A percentile compares a stretch with the other conserved stretches of the same genome.
phyloP scores from a whole-genome alignment of 2,797 vertebrate genomes.

The Propithecus deckenii region DNA sequence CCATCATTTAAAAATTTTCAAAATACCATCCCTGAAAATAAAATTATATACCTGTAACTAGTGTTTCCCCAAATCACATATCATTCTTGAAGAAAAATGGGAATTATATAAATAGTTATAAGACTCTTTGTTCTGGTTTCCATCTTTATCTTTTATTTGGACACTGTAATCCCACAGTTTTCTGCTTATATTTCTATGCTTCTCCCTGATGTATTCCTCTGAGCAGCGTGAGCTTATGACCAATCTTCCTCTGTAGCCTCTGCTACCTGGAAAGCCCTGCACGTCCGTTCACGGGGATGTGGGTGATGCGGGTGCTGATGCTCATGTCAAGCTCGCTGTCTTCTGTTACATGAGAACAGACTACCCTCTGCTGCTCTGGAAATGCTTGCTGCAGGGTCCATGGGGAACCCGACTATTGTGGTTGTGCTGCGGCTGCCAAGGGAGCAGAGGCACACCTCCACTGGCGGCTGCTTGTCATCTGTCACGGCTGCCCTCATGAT shows the following conservation, averaged over 20 bases:
- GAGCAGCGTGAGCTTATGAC: neutral
- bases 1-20: neutral
- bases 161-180: neutral
- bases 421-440: too few relatives aligned
- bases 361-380: neutral
- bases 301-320: neutral
- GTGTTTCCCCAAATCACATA: neutral
- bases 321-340: neutral
- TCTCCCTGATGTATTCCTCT: neutral
- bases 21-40: conserved; percentile 30
- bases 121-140: neutral
- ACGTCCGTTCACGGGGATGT: accelerated
- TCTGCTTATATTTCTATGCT: neutral
- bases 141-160: neutral
- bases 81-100: neutral
- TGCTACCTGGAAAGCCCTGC: neutral
- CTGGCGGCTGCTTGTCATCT: neutral
- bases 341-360: neutral
- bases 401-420: neutral
- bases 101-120: neutral
- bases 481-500: accelerated
- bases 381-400: accelerated
- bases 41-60: conserved; percentile 26
- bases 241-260: too few relatives aligned
- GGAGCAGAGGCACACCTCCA: accelerated